Evolutionary conservation across 92 coral and sea anemone genomes (phyloP).

Genomic region (Galaxea fascicularis): DNA sequence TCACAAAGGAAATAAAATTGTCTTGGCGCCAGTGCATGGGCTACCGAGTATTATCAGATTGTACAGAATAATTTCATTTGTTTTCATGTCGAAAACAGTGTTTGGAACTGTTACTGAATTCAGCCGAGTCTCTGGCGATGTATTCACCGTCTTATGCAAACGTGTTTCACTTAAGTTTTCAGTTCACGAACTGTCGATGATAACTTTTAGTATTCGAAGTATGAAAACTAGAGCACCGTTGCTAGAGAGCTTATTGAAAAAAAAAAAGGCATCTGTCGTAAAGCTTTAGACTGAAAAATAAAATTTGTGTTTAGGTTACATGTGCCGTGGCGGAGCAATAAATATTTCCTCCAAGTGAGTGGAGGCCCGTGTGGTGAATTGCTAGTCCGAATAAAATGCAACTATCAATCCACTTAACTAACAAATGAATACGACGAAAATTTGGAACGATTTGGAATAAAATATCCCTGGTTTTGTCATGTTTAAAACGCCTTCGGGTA

Average conservation of each 20-base stretch:
- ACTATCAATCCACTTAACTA: not conserved
- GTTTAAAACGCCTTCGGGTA: constrained; percentile 27
- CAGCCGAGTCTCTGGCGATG: not conserved
- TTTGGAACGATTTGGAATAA: constrained; percentile 24
- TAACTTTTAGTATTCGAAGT: not conserved
- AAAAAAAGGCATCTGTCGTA: not conserved
- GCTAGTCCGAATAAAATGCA: not conserved
- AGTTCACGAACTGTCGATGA: too few species aligned
- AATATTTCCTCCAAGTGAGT: not conserved
- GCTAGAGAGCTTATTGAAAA: constrained; percentile 9
- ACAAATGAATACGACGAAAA: not conserved
- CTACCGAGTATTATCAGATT: not conserved
- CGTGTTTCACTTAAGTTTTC: too few species aligned
- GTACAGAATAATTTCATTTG: constrained; percentile 20
- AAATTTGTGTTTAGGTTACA: too few species aligned
- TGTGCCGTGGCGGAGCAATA: too few species aligned
- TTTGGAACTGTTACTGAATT: not conserved
- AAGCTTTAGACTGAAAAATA: not conserved
- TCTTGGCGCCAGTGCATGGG: not conserved
- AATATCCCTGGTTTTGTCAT: constrained; percentile 27
- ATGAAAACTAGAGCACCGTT: constrained; percentile 8
- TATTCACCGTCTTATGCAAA: not conserved
- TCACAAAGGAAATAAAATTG: not conserved
- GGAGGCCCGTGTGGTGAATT: not conserved
- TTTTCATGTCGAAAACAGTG: not conserved